Percentiles rank a stretch among this genome's conserved stretches.
Evolutionary conservation across 2,888 invertebrate species (phyloP).

Genomic region (Stratiomys singularior): DNA sequence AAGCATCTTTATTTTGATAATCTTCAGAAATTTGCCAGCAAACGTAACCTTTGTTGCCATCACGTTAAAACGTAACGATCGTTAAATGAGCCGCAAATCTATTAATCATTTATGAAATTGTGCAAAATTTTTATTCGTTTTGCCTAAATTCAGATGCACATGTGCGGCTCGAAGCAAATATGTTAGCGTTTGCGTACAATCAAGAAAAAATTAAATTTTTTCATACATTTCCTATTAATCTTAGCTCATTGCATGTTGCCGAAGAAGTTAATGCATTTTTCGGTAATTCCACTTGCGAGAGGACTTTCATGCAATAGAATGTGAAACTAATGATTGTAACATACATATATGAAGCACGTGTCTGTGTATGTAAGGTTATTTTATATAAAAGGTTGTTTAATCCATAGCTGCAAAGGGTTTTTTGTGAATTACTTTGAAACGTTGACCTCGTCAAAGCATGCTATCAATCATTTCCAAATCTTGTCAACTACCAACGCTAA

Average conservation of each 20-base stretch:
- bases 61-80: slow-evolving; percentile 3
- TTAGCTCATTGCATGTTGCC: not conserved
- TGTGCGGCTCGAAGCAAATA: not conserved
- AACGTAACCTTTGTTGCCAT: slow-evolving; percentile 1
- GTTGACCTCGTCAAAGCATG: no score
- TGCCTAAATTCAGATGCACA: not conserved
- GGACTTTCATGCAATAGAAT: not conserved
- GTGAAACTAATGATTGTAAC: not conserved
- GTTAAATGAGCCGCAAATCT: not conserved
- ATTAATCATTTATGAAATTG: slow-evolving; percentile 21
- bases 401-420: not conserved
- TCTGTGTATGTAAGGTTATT: no score
- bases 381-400: not conserved
- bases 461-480: no score
- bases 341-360: no score
- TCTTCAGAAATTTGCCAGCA: slow-evolving; percentile 19
- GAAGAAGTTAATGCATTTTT: not conserved
- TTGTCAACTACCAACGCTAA: no score
- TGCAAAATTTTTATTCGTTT: slow-evolving; percentile 19
- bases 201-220: no score
- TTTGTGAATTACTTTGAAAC: no score
- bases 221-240: not conserved
- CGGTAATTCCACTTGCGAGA: not conserved
- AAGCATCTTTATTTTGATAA: slow-evolving; percentile 25
- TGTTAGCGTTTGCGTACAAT: no score